Evolutionary conservation across 2,113 vertebrate species (phyloP), one percentile per base, ranked within the genome.

Genomic region (Dolichotis patagonum): DNA sequence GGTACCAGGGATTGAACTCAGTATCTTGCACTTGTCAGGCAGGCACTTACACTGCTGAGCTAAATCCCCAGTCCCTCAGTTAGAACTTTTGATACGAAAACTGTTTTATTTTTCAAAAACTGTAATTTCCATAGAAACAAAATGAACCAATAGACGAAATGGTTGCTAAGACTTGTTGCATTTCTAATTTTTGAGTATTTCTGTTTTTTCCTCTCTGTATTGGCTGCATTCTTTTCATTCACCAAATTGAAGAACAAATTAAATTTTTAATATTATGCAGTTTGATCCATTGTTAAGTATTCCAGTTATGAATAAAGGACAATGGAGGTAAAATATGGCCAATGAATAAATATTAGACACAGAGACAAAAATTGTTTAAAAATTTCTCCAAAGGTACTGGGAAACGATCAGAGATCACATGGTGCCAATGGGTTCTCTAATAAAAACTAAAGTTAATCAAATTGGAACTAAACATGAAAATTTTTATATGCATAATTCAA

Each of bases 61-160:
- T 52, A 52, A 52, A 52, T 9, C 49, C 49, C 49, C 7, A 52
- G 49, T 52, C 49, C 49, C 49, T 52, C 49, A 52, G 49, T 52
- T 52, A 52, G 49, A 52, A 52, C 17, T 67, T 85, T 85, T 75
- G 41, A 85, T 19, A 85, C 82, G 11, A 28, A 46, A 89, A 38
- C 85, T 80, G 32, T 81, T 92, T 73, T 92, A 58, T 92, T 43
- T 81, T 58, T 38, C 1, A 58, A 67, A 58, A 80, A 60, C 35
- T 88, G 28, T 83, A 52, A 13, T 52, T 87, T 94, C 43, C 38
- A 80, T 62, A 46, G 52, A 67, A 91, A 16, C 75, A 94, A 95
- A 91, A 82, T 63, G 22, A 91, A 32, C 19, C 3, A 1, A 30
- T 81, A 22, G 49, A 60, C 12, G 16, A 69, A 5, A 63, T 95